Evolutionary conservation across 2,113 vertebrate species (phyloP), one percentile per base, ranked within the genome.

Genomic region (Fulmarus glacialis): DNA sequence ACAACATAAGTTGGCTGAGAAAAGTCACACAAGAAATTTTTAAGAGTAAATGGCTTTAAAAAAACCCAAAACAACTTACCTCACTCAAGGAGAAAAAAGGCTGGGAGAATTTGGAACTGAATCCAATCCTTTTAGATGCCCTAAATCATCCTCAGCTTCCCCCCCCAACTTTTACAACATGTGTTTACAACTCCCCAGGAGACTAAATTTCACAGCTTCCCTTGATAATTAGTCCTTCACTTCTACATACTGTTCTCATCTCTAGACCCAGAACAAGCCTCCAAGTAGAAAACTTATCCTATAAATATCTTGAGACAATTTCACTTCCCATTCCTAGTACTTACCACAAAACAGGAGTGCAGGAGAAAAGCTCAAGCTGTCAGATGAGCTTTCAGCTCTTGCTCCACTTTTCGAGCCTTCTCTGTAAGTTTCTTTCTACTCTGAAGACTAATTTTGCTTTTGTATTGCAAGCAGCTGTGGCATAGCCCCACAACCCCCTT

Each of bases 381-480:
- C 58, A 77, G 68, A 81, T 64, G 59, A 60, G 12, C 45, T 78
- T 87, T 81, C 64, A 89, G n/a, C 34, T 63, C 60, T 63, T 45
- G 15, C 32, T 77, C 22, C 32, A 15, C 20, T 87, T 34, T 71
- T 66, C 29, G 24, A 55, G 47, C 48, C 50, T 53, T 70, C 22
- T 63, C n/a, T 22, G 20, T 70, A 60, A 52, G 70, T 72, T 18
- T 26, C 26, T 55, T 68, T 70, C 67, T 78, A 75, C 55, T 83
- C 53, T 62, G 36, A 90, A 91, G n/a, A 68, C 45, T 80, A 86
- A 92, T 89, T 81, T 74, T 92, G n/a, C 50, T 70, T 95, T 82
- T 80, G 24, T 72, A 17, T 23, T 38, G 32, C 59, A 96, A 67
- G 64, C 17, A 70, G 29, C 23, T 53, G 55, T 80, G 45, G 73